phyloP scores from a whole-genome alignment of 2,888 invertebrate genomes.

The Adineta ricciae region DNA sequence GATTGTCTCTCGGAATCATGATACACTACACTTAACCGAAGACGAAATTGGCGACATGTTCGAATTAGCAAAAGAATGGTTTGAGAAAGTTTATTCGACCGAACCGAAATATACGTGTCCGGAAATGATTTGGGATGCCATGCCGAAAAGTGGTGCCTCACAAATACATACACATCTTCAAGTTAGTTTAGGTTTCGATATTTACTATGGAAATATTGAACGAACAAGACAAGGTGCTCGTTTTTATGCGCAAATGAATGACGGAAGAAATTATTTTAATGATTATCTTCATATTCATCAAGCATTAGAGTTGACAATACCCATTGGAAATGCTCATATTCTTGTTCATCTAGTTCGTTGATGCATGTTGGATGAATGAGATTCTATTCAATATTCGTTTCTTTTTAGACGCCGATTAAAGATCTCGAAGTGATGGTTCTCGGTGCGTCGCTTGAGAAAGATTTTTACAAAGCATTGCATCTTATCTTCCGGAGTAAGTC shows the following conservation, averaged over 20 bases:
- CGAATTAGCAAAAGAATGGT: slow-evolving; percentile 45
- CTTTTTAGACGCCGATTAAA: slow-evolving; percentile 30
- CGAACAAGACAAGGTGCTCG: slow-evolving; percentile 22
- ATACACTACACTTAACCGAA: slow-evolving; percentile 45
- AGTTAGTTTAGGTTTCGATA: slow-evolving; percentile 43
- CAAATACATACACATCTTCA: slow-evolving; percentile 53
- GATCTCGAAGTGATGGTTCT: slow-evolving; percentile 30
- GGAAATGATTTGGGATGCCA: slow-evolving; percentile 49
- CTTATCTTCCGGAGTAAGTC: neutral
- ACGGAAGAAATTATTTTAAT: slow-evolving; percentile 55
- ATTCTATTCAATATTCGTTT: neutral
- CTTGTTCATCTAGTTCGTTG: slow-evolving; percentile 24
- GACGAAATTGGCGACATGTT: slow-evolving; percentile 46
- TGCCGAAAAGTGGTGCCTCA: slow-evolving; percentile 52
- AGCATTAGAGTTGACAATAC: slow-evolving; percentile 25
- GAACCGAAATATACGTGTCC: slow-evolving; percentile 44
- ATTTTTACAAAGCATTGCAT: slow-evolving; percentile 4
- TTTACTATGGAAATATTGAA: slow-evolving; percentile 44
- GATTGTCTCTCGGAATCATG: slow-evolving; percentile 46
- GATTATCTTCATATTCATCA: slow-evolving; percentile 31
- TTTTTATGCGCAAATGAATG: slow-evolving; percentile 52
- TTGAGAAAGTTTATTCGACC: slow-evolving; percentile 39
- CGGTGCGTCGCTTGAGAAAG: neutral
- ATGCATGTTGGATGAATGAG: too few species aligned
- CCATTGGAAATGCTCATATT: slow-evolving; percentile 18